phyloP scores from a whole-genome alignment of 2,113 vertebrate species.

The Ammodytes marinus region DNA sequence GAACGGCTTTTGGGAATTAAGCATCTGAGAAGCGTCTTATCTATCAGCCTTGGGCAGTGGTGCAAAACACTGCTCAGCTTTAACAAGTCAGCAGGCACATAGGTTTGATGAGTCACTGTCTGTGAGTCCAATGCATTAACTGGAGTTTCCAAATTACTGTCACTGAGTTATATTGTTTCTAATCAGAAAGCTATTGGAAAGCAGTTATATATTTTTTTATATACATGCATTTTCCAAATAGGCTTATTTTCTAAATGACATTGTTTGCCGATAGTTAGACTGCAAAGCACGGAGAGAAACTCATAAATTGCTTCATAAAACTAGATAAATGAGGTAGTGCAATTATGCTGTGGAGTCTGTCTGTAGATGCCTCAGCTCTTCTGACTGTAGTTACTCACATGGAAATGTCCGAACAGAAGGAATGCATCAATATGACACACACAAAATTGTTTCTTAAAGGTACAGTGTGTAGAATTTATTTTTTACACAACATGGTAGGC shows the following conservation, averaged over 20 bases:
- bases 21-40: background rate
- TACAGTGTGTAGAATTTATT: too few relatives aligned
- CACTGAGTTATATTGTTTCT: background rate
- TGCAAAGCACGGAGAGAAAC: background rate
- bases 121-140: background rate
- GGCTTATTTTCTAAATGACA: background rate
- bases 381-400: background rate
- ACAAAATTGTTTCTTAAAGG: background rate
- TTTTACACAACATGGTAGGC: too few relatives aligned
- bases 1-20: background rate
- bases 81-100: background rate
- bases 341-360: background rate
- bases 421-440: conserved; percentile 23
- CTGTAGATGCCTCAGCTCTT: background rate
- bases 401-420: conserved; percentile 44
- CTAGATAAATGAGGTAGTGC: background rate
- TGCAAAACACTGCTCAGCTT: background rate
- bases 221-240: background rate
- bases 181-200: background rate
- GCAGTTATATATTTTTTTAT: background rate
- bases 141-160: background rate
- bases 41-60: background rate
- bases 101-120: conserved; percentile 1
- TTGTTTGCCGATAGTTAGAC: background rate
- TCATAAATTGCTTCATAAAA: background rate